A percentile compares a stretch with the other conserved stretches of the same genome.
Evolutionary conservation across 2,113 vertebrate genomes (phyloP).

Genomic region (Agapornis roseicollis): DNA sequence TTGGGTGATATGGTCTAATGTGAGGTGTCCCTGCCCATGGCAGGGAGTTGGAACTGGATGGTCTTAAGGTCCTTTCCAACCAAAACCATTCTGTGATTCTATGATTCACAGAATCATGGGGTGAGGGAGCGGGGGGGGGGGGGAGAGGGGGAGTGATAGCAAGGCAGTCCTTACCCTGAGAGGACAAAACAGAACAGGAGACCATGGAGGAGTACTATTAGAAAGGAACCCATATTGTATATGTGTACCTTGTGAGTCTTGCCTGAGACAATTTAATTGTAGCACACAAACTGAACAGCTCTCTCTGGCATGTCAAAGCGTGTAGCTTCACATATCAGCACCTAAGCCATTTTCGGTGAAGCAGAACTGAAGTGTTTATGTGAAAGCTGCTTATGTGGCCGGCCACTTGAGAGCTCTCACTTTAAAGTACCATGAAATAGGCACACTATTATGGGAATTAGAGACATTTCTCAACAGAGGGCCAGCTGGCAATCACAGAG

Average conservation of each 20-base stretch:
- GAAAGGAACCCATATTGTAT: neutral
- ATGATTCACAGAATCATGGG: too few relatives aligned
- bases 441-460: slow-evolving; percentile 37
- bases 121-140: too few relatives aligned
- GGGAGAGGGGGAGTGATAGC: too few relatives aligned
- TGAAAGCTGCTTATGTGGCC: slow-evolving; percentile 62
- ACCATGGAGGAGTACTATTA: neutral
- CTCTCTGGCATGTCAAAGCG: neutral
- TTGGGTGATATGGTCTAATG: neutral
- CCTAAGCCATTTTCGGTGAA: slow-evolving; percentile 31
- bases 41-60: too few relatives aligned
- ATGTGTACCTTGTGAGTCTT: neutral
- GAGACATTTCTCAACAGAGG: slow-evolving; percentile 11
- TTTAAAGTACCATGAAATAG: slow-evolving; percentile 48
- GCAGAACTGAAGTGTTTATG: slow-evolving; percentile 66
- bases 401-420: slow-evolving; percentile 18
- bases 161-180: neutral
- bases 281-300: neutral
- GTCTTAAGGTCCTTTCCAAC: too few relatives aligned
- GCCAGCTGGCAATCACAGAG: slow-evolving; percentile 23
- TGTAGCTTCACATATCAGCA: slow-evolving; percentile 6
- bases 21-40: too few relatives aligned
- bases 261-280: slow-evolving; percentile 7
- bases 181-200: neutral
- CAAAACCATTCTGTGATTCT: neutral